Evolutionary conservation across 2,888 invertebrate genomes (phyloP).

Genomic region (Clepsis dumicolana): DNA sequence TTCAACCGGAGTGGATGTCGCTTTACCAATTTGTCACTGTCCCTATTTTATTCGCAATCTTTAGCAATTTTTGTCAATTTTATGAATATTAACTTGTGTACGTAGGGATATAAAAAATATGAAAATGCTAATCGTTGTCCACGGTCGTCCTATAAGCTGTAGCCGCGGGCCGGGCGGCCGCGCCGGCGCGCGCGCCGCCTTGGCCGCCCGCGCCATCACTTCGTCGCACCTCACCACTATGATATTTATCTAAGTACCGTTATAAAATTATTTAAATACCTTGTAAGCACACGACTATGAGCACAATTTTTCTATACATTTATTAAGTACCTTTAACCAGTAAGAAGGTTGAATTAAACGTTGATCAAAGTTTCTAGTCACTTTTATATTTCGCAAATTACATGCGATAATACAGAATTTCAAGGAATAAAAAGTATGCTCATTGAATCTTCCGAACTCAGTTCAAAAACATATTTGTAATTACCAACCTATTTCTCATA

Average conservation of each 20-base stretch:
- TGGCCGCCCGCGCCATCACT: conserved; percentile 55
- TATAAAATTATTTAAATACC: conserved; percentile 54
- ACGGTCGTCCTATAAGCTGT: conserved; percentile 49
- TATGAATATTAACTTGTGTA: conserved; percentile 70
- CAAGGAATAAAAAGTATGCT: conserved; percentile 62
- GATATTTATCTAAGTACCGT: conserved; percentile 67
- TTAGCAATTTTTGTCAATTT: conserved; percentile 81
- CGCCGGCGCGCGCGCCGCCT: conserved; percentile 43
- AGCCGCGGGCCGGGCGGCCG: neutral
- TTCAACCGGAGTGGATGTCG: conserved; percentile 33
- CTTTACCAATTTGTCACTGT: conserved; percentile 36
- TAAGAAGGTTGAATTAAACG: conserved; percentile 56
- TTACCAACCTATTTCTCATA: conserved; percentile 58
- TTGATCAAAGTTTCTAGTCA: conserved; percentile 59
- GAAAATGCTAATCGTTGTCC: conserved; percentile 68
- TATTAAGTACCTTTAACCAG: conserved; percentile 63
- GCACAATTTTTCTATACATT: conserved; percentile 73
- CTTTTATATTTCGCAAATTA: conserved; percentile 63
- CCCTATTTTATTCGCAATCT: conserved; percentile 59
- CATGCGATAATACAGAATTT: conserved; percentile 59
- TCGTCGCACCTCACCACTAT: conserved; percentile 65
- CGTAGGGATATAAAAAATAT: conserved; percentile 60
- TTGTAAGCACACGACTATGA: conserved; percentile 69
- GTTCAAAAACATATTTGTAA: conserved; percentile 64
- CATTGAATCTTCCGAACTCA: conserved; percentile 71